Evolutionary conservation across 2,113 vertebrate species (phyloP), one percentile per base, ranked within the genome.

Genomic region (Pluvialis apricaria): DNA sequence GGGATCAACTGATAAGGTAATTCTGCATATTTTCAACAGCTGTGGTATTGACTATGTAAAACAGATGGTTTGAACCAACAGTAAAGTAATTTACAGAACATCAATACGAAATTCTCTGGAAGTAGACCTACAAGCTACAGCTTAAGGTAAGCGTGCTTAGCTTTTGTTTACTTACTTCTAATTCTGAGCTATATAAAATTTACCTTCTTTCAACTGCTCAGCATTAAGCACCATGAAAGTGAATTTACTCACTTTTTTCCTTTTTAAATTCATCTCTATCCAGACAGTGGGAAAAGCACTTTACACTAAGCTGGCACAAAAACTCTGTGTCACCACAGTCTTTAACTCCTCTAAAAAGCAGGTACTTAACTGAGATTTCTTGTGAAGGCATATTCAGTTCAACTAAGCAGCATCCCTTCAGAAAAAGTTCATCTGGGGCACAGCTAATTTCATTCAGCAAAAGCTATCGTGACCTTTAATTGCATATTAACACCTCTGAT

Each of bases 391-490:
- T 16, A 89, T 32, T 84, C 32, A 51, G n/a, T 5, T 92, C 45
- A 89, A 24, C 25, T 42, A 72, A 82, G 57, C 47, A 92, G 44
- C 14, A 76, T 45, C 25, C 15, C 31, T 49, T 76, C 54, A 87
- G 51, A 76, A 84, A 68, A 80, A 36, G 15, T 72, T 86, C 6
- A 51, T 88, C 60, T 86, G 32, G 28, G 26, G 20, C 70, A 65
- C 54, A 87, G 45, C 36, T 89, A 61, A 91, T 89, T 94, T 91
- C 13, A 62, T 87, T 91, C 54, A 58, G 40, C 57, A 89, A 84
- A 91, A 88, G 31, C 62, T 80, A 42, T 64, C 58, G 36, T 89
- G 92, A 91, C 84, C 54, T 94, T 92, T 97, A 96, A 91, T 94
- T 92, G 58, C 45, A 80, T 49, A 85, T 87, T 92, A 94, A 62